phyloP scores from a whole-genome alignment of 2,888 invertebrate species.

The Alcis repandata region DNA sequence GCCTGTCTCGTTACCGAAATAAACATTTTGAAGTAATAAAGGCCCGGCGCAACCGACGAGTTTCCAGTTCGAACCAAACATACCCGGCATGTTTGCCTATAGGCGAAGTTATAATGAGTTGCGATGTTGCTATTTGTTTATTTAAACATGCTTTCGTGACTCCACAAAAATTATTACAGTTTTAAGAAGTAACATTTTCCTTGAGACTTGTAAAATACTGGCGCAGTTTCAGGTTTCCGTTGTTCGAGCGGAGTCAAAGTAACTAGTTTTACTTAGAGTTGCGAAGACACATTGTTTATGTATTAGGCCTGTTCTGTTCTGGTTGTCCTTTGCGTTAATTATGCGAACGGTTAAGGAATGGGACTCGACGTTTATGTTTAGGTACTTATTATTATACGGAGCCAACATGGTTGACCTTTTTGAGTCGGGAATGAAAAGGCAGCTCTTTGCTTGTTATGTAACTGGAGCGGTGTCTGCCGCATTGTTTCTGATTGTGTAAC shows the following conservation, averaged over 20 bases:
- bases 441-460: slow-evolving; percentile 19
- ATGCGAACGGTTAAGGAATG: slow-evolving; percentile 27
- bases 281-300: slow-evolving; percentile 43
- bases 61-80: slow-evolving; percentile 51
- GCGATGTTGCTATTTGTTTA: slow-evolving; percentile 56
- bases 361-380: slow-evolving; percentile 18
- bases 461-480: slow-evolving; percentile 13
- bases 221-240: slow-evolving; percentile 18
- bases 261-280: slow-evolving; percentile 41
- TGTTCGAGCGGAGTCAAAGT: slow-evolving; percentile 33
- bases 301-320: slow-evolving; percentile 25
- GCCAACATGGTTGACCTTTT: slow-evolving; percentile 30
- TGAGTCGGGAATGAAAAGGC: slow-evolving; percentile 31
- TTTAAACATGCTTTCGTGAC: slow-evolving; percentile 62
- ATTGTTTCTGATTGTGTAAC: slow-evolving; percentile 27
- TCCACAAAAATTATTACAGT: slow-evolving; percentile 58
- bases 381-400: slow-evolving; percentile 14
- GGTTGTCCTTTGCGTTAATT: slow-evolving; percentile 20
- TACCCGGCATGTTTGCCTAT: slow-evolving; percentile 54
- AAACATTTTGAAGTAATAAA: slow-evolving; percentile 54
- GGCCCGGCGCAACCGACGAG: slow-evolving; percentile 45
- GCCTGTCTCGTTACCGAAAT: slow-evolving; percentile 49
- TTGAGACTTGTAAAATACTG: slow-evolving; percentile 23
- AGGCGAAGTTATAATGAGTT: slow-evolving; percentile 69
- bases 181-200: slow-evolving; percentile 38